A percentile compares a stretch with the other conserved stretches of the same genome.
Conservation (phyloP, 2,888 invertebrate genomes). For the Drosophila helvetica region DNA sequence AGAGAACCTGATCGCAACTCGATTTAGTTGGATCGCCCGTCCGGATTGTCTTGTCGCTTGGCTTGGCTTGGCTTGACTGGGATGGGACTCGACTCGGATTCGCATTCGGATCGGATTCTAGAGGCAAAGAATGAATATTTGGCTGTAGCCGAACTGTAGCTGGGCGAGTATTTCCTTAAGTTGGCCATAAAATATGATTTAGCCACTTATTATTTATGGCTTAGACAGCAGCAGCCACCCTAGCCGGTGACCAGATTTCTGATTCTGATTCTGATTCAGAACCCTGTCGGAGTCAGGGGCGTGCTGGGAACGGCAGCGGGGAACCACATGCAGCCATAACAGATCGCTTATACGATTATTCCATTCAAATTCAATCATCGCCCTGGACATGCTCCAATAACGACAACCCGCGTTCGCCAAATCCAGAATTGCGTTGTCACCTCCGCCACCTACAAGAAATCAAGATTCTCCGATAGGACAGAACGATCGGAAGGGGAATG, state of each 20-base stretch:
- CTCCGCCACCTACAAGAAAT: slow-evolving; percentile 39
- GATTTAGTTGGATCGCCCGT: slow-evolving; percentile 32
- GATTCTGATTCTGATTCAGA: slow-evolving; percentile 21
- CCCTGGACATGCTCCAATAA: slow-evolving; percentile 43
- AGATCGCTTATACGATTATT: slow-evolving; percentile 58
- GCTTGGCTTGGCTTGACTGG: background rate
- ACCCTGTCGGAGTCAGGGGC: background rate
- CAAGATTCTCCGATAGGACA: background rate
- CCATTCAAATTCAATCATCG: slow-evolving; percentile 67
- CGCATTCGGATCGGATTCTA: slow-evolving; percentile 15
- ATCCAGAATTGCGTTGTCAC: slow-evolving; percentile 26
- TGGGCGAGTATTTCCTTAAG: slow-evolving; percentile 60
- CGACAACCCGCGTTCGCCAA: slow-evolving; percentile 49
- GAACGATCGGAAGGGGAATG: slow-evolving; percentile 1
- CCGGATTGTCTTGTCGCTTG: slow-evolving; percentile 1
- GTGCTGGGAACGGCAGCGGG: slow-evolving; percentile 1
- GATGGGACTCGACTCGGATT: slow-evolving; percentile 30
- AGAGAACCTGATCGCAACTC: slow-evolving; percentile 59
- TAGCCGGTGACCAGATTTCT: slow-evolving; percentile 47
- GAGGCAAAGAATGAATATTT: slow-evolving; percentile 8
- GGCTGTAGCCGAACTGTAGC: background rate
- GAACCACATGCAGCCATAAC: slow-evolving; percentile 56
- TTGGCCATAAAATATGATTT: slow-evolving; percentile 47
- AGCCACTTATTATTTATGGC: slow-evolving; percentile 69
- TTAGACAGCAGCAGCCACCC: slow-evolving; percentile 10